A percentile compares a stretch with the other conserved stretches of the same genome.
Evolutionary conservation across 2,888 invertebrate species (phyloP).

Genomic region (Tipula helvola): DNA sequence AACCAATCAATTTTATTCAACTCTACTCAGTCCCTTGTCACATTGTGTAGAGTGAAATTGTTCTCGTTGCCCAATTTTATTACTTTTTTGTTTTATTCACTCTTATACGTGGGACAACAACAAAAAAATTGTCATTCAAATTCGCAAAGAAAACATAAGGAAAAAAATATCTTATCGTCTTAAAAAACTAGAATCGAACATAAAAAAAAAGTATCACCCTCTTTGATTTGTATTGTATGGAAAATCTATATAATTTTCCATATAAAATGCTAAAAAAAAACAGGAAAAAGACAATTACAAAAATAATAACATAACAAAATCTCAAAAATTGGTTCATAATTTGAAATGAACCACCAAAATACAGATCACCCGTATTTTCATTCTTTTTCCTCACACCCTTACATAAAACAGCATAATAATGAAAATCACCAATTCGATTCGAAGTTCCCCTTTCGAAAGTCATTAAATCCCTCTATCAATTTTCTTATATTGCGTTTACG

Average conservation of each 20-base stretch:
- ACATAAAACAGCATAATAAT: background rate
- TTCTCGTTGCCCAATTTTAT: background rate
- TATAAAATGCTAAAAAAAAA: background rate
- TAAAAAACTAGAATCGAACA: background rate
- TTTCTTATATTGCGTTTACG: background rate
- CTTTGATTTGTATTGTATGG: background rate
- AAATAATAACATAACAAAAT: background rate
- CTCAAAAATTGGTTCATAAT: constrained; percentile 4
- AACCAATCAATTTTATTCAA: background rate
- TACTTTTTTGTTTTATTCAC: background rate
- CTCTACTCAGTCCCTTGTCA: background rate
- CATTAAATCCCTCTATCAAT: background rate
- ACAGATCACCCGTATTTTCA: background rate
- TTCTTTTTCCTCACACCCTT: background rate
- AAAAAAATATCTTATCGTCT: background rate
- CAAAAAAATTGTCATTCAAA: background rate
- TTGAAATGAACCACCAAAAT: background rate
- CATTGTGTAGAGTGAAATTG: background rate
- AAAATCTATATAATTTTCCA: background rate
- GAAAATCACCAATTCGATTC: background rate
- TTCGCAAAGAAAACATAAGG: background rate
- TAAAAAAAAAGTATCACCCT: background rate
- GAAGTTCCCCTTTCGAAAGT: background rate
- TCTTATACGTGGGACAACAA: background rate
- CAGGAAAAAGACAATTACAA: background rate